A percentile compares a stretch with the other conserved stretches of the same genome.
These are phyloP conservation scores for Lutjanus erythropterus DNA, from an alignment of 2,113 vertebrate genomes.

Conservation along the genomic window DNA sequence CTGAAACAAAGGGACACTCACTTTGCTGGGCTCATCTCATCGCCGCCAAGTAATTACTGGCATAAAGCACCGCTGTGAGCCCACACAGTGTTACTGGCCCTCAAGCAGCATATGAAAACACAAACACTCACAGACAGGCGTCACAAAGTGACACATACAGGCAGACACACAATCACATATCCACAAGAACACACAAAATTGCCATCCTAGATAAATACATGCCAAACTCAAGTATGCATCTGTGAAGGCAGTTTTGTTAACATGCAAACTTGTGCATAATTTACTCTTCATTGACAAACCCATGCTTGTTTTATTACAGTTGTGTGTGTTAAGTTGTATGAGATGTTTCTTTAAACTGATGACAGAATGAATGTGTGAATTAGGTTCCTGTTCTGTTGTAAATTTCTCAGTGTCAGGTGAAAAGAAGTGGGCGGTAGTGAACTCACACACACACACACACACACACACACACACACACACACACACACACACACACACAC, in stretches of 20 bases:
- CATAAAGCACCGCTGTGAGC: conserved; percentile 55
- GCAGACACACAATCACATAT: background rate
- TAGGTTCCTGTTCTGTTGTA: background rate
- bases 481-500: background rate
- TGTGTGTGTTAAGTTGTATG: background rate
- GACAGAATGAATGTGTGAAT: background rate
- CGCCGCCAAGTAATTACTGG: conserved; percentile 63
- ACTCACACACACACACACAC: background rate
- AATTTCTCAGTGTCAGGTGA: background rate
- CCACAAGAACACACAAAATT: background rate
- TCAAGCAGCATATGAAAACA: conserved; percentile 36
- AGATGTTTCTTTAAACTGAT: background rate
- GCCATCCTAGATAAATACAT: background rate
- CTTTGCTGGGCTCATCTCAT: conserved; percentile 60
- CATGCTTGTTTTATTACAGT: background rate
- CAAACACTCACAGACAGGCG: conserved; percentile 4
- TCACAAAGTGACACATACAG: conserved; percentile 13
- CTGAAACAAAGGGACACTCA: conserved; percentile 53
- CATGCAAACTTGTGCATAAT: background rate
- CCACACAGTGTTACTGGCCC: conserved; percentile 41
- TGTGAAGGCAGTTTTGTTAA: background rate
- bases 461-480: background rate
- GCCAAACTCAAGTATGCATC: background rate
- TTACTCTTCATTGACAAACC: background rate
- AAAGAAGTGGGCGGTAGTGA: background rate